These are phyloP conservation scores for Hydrochoerus hydrochaeris DNA, from an alignment of 2,113 vertebrate genomes.

Conservation along the genomic window DNA sequence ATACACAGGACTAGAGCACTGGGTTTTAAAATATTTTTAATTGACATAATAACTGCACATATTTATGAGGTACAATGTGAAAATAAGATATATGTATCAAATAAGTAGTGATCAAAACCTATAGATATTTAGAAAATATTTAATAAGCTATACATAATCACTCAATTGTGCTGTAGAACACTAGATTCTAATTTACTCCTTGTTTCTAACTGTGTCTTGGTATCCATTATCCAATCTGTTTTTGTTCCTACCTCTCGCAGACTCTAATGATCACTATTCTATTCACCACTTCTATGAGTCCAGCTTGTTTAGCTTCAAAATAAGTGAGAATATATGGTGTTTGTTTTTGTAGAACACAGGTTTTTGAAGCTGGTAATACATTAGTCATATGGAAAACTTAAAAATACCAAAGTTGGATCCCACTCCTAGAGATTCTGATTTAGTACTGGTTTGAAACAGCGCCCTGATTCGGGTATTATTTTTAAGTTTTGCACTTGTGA, in stretches of 20 bases:
- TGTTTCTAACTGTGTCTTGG: background rate
- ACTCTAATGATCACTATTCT: background rate
- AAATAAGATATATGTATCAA: background rate
- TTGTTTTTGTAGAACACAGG: background rate
- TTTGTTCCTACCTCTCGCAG: background rate
- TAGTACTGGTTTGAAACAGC: background rate
- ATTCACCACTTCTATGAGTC: background rate
- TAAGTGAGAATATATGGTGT: background rate
- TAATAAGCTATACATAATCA: background rate
- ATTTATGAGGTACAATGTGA: background rate
- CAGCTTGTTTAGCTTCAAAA: background rate
- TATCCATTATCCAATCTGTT: background rate
- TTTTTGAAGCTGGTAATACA: background rate
- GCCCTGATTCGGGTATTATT: background rate
- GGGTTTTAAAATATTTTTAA: background rate
- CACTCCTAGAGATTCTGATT: background rate
- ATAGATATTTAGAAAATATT: background rate
- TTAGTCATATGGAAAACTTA: background rate
- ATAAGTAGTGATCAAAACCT: background rate
- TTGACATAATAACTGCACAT: background rate
- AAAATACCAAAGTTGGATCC: background rate
- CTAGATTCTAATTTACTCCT: background rate
- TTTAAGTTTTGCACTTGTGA: slow-evolving; percentile 20
- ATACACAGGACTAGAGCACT: background rate
- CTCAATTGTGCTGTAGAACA: background rate